Percentiles rank a stretch among this genome's conserved stretches.
Evolutionary conservation across 2,113 vertebrate genomes (phyloP).

Genomic region (Prinia subflava): DNA sequence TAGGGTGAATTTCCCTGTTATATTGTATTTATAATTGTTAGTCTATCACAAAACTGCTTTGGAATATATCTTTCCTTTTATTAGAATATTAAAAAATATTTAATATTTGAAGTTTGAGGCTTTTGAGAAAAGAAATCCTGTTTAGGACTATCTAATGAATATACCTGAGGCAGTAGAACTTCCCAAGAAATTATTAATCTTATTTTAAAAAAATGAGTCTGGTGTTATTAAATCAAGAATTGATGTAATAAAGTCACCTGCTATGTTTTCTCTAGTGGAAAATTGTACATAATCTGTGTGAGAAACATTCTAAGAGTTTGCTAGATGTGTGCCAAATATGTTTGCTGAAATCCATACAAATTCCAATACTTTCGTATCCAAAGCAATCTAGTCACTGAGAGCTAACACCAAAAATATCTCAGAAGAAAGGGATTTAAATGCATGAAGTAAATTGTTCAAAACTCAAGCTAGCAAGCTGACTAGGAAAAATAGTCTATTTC

Average conservation of each 20-base stretch:
- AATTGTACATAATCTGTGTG: neutral
- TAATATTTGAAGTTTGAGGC: neutral
- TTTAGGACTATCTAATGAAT: neutral
- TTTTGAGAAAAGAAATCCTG: conserved; percentile 32
- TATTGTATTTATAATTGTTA: conserved; percentile 12
- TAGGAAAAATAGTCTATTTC: neutral
- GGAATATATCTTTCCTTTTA: neutral
- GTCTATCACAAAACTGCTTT: neutral
- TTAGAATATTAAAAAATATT: neutral
- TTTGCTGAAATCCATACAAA: neutral
- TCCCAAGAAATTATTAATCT: neutral
- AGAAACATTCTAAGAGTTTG: neutral
- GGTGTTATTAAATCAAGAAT: conserved; percentile 34
- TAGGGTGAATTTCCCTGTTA: neutral
- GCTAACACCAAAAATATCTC: neutral
- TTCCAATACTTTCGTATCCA: neutral
- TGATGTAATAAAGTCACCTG: conserved; percentile 32
- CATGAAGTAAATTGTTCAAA: neutral
- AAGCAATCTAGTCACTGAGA: neutral
- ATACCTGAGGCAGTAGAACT: conserved; percentile 14
- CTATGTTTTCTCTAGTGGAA: neutral
- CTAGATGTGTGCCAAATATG: neutral
- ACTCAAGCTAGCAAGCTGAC: neutral
- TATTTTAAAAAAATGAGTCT: neutral
- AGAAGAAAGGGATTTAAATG: neutral